phyloP scores from a whole-genome alignment of 2,888 invertebrate species.

The Agrochola litura region DNA sequence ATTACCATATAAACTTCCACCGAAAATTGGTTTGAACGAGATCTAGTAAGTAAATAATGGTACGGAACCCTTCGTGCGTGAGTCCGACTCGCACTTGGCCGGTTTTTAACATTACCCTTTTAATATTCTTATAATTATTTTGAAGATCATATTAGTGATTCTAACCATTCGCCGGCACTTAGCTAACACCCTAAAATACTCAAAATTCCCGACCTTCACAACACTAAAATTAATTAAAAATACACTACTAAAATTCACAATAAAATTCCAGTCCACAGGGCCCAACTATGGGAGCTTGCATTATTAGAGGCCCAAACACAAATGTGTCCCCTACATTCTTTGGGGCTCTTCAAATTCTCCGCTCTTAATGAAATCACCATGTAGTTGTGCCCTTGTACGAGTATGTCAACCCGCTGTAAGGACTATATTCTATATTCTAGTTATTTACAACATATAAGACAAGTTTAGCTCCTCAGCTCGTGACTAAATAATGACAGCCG shows the following conservation, averaged over 20 bases:
- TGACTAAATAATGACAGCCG: too few relatives aligned
- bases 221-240: conserved; percentile 59
- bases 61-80: too few relatives aligned
- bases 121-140: neutral
- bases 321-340: conserved; percentile 74
- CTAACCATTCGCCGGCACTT: neutral
- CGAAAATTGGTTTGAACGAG: too few relatives aligned
- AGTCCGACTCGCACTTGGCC: too few relatives aligned
- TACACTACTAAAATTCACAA: conserved; percentile 14
- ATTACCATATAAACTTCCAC: too few relatives aligned
- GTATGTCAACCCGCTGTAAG: neutral
- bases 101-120: neutral
- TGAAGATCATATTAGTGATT: neutral
- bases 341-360: conserved; percentile 71
- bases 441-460: neutral
- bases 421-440: neutral
- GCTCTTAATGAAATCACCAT: conserved; percentile 71
- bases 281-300: conserved; percentile 17
- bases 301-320: conserved; percentile 51
- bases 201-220: neutral
- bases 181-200: neutral
- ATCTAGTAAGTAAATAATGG: too few relatives aligned
- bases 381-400: conserved; percentile 10
- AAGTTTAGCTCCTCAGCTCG: too few relatives aligned
- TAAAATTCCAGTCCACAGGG: conserved; percentile 43